Percentiles rank a stretch among this genome's conserved stretches.
These are phyloP conservation scores for Mobula hypostoma DNA, from an alignment of 2,113 vertebrate genomes.

Conservation along the genomic window DNA sequence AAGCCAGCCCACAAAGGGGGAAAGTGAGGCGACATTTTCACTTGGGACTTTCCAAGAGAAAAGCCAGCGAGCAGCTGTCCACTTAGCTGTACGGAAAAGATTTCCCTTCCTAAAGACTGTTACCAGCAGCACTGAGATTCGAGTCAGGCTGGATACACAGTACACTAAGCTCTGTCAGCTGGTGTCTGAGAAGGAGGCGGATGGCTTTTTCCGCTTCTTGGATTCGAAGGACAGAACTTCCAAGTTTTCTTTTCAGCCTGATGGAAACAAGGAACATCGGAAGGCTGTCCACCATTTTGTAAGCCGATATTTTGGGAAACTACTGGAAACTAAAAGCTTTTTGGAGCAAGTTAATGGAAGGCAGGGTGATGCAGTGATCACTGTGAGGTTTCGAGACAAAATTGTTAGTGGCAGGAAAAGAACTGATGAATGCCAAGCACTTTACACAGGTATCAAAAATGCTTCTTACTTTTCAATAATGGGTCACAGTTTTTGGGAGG, in stretches of 20 bases:
- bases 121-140: conserved; percentile 70
- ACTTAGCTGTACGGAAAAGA: conserved; percentile 68
- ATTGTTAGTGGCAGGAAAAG: conserved; percentile 60
- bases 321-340: conserved; percentile 89
- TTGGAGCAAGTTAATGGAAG: conserved; percentile 39
- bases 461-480: not conserved
- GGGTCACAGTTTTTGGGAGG: not conserved
- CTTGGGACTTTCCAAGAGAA: conserved; percentile 71
- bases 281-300: conserved; percentile 83
- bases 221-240: conserved; percentile 75
- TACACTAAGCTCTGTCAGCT: conserved; percentile 73
- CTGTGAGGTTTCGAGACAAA: conserved; percentile 74
- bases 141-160: conserved; percentile 71
- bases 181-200: conserved; percentile 76
- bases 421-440: conserved; percentile 48
- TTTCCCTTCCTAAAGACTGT: conserved; percentile 81
- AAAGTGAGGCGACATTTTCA: conserved; percentile 53
- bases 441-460: conserved; percentile 71
- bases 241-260: conserved; percentile 72
- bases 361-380: conserved; percentile 58
- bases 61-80: conserved; percentile 66
- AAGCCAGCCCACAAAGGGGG: conserved; percentile 39
- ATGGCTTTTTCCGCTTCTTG: conserved; percentile 80
- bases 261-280: conserved; percentile 74
- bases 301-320: conserved; percentile 76